Base-by-base conservation (phyloP, 2,888 invertebrate genomes). In the Ectemnius lituratus region DNA sequence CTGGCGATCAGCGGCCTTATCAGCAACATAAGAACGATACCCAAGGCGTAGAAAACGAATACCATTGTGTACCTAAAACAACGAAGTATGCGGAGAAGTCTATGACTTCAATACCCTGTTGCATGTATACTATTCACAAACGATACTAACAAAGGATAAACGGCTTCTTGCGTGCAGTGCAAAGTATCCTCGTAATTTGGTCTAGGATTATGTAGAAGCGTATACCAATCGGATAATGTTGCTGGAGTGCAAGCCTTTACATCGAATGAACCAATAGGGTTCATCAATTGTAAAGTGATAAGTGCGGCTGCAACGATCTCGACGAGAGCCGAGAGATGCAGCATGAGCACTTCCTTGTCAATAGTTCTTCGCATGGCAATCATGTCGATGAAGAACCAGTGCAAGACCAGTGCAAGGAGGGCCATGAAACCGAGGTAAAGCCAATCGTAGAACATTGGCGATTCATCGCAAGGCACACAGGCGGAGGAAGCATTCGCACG, bases 111-210 rank as follows among this genome's bases (percentile, higher is more conserved):
- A 62, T 16, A 52, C 37, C 16, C 23, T 8, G 27, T 5, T 4
- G 18, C 37, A 16, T 46, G 16, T 27, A 27, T 28, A 16, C n/a
- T 1, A 46, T 56, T 14, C 27, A 4, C 11, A 23, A 4, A 3
- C 5, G 18, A 18, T 78, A 93, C 95, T 94, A 93, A 99, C 97
- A 99, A 92, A 59, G 99, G 99, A 92, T 98, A 99, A 0, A 99
- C 98, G 70, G 98, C 98, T 92, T 99, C 99, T 88, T 99, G 98
- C 0, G 99, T 98, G 91, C 99, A 99, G 91, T 98, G 95, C 67
- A 99, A 91, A 18, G 95, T 95, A 76, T 94, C 94, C 71, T 96
- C 96, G 91, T 98, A 99, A 91, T 98, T 96, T 0, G 98, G 97
- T 81, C 94, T 95, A 5, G 99, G 99, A 92, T 99, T 99, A 87